Base-by-base conservation (phyloP, 2,797 vertebrate genomes). In the Buceros bicornis region DNA sequence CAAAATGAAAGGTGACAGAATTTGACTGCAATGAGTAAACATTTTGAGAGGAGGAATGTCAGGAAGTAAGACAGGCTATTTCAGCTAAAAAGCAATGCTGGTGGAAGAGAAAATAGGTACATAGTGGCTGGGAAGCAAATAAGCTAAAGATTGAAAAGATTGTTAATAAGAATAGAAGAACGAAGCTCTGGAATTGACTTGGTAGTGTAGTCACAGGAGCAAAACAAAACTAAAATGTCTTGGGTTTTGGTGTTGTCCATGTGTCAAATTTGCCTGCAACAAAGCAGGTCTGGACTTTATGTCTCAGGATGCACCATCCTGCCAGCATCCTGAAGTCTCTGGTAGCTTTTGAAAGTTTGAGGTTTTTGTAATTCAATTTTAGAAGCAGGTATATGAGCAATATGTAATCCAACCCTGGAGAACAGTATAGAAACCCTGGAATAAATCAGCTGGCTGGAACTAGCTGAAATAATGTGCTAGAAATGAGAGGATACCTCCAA, bases 151-250 rank as follows among this genome's bases (percentile, higher is more conserved):
- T 47, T 53, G 48, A 37, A 69, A 86, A 73, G 10, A 5, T 4
- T 17, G 31, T 66, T 78, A 57, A 13, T 37, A 50, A 29, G 25
- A 70, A 60, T 5, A 65, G 31, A 77, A 62, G 35, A 64, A 25
- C 0, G 0, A 28, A 9, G 1, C 2, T 50, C 11, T 70, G 42
- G 19, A 90, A 42, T 19, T 48, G 16, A 62, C 10, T 53, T 45
- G 8, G 4, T 28, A 64, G 11, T 5, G 3, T 33, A 35, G 19
- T n/a, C n/a, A 70, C 5, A 51, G 24, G 8, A 73, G 6, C 13
- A 54, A 94, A 82, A 26, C 8, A 53, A 70, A 83, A 20, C 7
- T 69, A 29, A 79, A 76, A 79, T 25, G 7, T 0, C 5, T 33
- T n/a, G 69, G 20, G 18, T 76, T 82, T 58, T 19, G 10, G 5